Conservation (phyloP, 2,888 invertebrate genomes). For the Encarsia formosa region DNA sequence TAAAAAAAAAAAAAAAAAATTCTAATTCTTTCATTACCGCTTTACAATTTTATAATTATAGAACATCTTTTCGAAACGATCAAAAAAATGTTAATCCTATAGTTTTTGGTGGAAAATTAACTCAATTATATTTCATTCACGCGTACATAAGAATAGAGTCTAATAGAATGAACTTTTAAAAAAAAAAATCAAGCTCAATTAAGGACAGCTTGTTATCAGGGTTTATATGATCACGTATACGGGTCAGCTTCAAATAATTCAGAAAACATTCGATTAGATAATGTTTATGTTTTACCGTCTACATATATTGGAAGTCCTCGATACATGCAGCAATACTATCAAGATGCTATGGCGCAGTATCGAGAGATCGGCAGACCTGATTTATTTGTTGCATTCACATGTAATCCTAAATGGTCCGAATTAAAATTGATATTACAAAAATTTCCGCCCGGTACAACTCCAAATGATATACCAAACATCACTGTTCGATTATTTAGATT, state of each 20-base stretch:
- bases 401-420: slow-evolving; percentile 25
- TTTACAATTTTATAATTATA: slow-evolving; percentile 12
- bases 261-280: neutral
- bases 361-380: slow-evolving; percentile 12
- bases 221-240: too few relatives aligned
- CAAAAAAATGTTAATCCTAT: slow-evolving; percentile 4
- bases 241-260: slow-evolving; percentile 2
- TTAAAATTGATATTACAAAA: slow-evolving; percentile 4
- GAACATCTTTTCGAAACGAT: slow-evolving; percentile 4
- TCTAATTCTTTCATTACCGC: neutral
- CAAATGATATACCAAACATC: slow-evolving; percentile 19
- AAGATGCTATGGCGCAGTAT: slow-evolving; percentile 25
- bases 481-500: slow-evolving; percentile 4
- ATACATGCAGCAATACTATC: slow-evolving; percentile 21
- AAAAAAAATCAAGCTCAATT: slow-evolving; percentile 1
- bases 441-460: slow-evolving; percentile 15
- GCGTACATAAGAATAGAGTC: slow-evolving; percentile 9
- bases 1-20: neutral
- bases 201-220: too few relatives aligned
- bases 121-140: slow-evolving; percentile 13
- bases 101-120: slow-evolving; percentile 5
- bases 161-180: slow-evolving; percentile 6
- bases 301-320: slow-evolving; percentile 3
- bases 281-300: too few relatives aligned
- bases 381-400: slow-evolving; percentile 1